phyloP scores from a whole-genome alignment of 64 coral and sea anemone genomes.

The Actinia tenebrosa region DNA sequence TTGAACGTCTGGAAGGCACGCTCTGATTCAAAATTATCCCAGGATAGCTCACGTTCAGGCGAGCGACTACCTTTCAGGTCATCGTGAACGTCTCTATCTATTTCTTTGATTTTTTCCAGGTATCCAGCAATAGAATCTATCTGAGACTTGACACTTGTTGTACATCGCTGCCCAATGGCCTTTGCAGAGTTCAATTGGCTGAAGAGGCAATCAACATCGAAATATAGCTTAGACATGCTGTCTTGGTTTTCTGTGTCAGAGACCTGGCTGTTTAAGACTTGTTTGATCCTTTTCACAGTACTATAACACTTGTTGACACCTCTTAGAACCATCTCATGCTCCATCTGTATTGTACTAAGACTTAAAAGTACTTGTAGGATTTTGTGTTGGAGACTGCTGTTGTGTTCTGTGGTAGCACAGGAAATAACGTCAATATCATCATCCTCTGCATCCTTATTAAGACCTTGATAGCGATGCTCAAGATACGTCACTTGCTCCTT shows the following conservation, averaged over 20 bases:
- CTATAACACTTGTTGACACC: not conserved
- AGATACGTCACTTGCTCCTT: not conserved
- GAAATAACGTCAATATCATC: not conserved
- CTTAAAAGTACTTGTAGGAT: not conserved
- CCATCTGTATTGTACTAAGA: not conserved
- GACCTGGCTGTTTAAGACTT: not conserved
- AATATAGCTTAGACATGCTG: not conserved
- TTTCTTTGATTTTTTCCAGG: not conserved
- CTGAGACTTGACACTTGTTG: not conserved
- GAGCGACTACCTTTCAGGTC: not conserved
- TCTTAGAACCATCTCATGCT: not conserved
- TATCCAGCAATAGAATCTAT: not conserved
- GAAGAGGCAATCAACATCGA: not conserved
- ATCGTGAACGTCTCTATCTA: not conserved
- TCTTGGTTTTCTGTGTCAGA: not conserved
- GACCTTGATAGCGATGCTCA: not conserved
- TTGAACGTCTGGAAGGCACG: constrained; percentile 32
- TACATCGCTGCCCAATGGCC: not conserved
- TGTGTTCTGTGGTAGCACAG: not conserved
- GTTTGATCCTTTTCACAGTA: not conserved
- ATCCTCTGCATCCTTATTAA: not conserved
- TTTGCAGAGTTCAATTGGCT: not conserved
- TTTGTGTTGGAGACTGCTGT: not conserved
- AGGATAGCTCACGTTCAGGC: constrained; percentile 30
- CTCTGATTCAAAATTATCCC: constrained; percentile 51